Percentiles rank a stretch among this genome's conserved stretches.
Conservation (phyloP, 1,140 invertebrate genomes). For the Ladona fulva region DNA sequence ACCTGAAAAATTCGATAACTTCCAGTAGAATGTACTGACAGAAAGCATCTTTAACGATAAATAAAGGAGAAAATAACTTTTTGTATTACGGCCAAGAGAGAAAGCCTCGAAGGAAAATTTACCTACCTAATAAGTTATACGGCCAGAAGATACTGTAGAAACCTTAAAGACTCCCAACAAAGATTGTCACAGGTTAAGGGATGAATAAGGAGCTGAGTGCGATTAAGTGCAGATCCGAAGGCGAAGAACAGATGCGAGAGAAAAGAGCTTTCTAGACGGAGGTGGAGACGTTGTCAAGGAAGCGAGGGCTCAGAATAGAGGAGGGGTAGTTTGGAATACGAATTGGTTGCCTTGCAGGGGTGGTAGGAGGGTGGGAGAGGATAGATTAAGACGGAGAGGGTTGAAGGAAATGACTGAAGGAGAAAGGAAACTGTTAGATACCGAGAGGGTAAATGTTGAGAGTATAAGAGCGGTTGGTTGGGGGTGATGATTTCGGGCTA, state of each 20-base stretch:
- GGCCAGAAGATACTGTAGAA: not conserved
- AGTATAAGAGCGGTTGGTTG: not conserved
- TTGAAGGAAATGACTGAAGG: not conserved
- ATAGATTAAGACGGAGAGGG: not conserved
- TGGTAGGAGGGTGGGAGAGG: not conserved
- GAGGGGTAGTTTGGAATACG: not conserved
- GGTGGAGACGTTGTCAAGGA: not conserved
- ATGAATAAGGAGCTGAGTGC: not conserved
- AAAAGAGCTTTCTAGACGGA: not conserved
- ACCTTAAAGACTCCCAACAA: not conserved
- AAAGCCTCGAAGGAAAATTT: too few relatives aligned
- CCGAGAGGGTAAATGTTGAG: not conserved
- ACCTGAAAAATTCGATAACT: too few relatives aligned
- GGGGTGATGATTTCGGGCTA: not conserved
- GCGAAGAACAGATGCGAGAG: not conserved
- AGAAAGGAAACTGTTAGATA: not conserved
- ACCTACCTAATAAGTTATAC: too few relatives aligned
- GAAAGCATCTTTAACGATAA: too few relatives aligned
- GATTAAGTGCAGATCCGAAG: not conserved
- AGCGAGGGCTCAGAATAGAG: not conserved
- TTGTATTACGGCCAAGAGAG: too few relatives aligned
- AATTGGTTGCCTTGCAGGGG: too few relatives aligned
- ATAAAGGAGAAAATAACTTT: too few relatives aligned
- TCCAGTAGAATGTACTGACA: too few relatives aligned
- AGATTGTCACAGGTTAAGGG: not conserved